Evolutionary conservation across 2,888 invertebrate genomes (phyloP), one percentile per base, ranked within the genome.

Genomic region (Drosophila pegasa): DNA sequence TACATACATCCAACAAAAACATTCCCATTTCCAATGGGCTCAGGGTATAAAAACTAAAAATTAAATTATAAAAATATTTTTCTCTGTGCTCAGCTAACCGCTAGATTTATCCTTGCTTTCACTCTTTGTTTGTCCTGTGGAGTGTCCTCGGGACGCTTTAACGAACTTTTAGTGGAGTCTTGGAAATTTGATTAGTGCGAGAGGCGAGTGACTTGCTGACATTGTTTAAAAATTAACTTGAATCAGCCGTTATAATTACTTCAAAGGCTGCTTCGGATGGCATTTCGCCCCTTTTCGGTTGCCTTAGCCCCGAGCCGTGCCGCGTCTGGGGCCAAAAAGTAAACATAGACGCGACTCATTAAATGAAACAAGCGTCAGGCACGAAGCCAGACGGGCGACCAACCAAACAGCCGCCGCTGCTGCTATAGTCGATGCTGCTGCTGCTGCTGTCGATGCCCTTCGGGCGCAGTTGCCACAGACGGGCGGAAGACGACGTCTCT

Each of bases 291-390:
- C 57, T 72, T 68, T 71, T 43, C 68, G 27, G 35, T 48, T 55
- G 62, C 50, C 40, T 22, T 25, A 56, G 61, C 71, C 71, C 8
- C 52, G 38, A 59, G 71, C 75, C 10, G 52, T 35, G 69, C 68
- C 68, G 68, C 81, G 83, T 83, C 84, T 84, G 65, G 80, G 65
- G 63, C 64, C 71, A 70, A 73, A 66, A 67, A 84, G 88, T 81
- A 82, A 87, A 88, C 81, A 85, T 78, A 86, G 87, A 88, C 83
- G 79, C 75, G 78, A 81, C 78, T 87, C 88, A 88, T 87, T 87
- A 83, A 87, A 87, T 78, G 85, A 79, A 82, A 77, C 78, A 78
- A 77, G 75, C 76, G 69, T 35, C 70, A 71, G 66, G 60, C 70
- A 78, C 31, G 51, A 48, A 72, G 63, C 51, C 71, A 52, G 64